These are phyloP conservation scores for Anser brachyrhynchus DNA, from an alignment of 2,113 vertebrate species.

Conservation along the genomic window DNA sequence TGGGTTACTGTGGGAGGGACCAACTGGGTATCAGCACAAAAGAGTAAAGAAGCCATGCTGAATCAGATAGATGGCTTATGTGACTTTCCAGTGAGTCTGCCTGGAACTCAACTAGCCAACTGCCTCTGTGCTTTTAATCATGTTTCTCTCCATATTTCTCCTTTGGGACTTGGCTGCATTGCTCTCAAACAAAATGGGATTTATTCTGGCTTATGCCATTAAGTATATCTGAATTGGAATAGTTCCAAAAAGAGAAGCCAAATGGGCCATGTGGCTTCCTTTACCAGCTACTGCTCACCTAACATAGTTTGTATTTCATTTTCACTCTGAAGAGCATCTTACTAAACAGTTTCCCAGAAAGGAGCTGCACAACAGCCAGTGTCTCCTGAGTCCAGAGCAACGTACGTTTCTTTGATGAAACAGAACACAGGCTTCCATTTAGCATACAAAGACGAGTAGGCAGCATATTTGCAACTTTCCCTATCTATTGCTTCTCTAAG, in stretches of 20 bases:
- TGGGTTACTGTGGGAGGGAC: neutral
- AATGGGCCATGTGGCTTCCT: slow-evolving; percentile 25
- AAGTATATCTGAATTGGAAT: slow-evolving; percentile 3
- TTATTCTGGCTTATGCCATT: neutral
- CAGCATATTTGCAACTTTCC: neutral
- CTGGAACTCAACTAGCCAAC: neutral
- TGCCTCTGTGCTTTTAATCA: slow-evolving; percentile 1
- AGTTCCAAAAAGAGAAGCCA: slow-evolving; percentile 12
- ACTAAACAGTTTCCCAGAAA: slow-evolving; percentile 22
- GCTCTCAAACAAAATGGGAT: slow-evolving; percentile 13
- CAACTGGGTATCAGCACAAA: neutral
- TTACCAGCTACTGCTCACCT: neutral
- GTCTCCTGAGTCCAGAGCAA: neutral
- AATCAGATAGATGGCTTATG: neutral
- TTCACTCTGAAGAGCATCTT: slow-evolving; percentile 1
- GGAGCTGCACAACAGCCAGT: neutral
- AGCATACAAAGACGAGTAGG: neutral
- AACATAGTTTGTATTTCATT: neutral
- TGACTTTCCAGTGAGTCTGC: neutral
- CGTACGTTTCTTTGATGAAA: neutral
- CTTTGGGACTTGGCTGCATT: neutral
- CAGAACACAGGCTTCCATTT: neutral
- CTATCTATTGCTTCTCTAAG: neutral
- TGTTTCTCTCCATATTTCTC: neutral
- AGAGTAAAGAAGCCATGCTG: neutral